Percentiles rank a stretch among this genome's conserved stretches.
phyloP scores from a whole-genome alignment of 2,797 vertebrate species.

The Parauchenoglanis punctatus region DNA sequence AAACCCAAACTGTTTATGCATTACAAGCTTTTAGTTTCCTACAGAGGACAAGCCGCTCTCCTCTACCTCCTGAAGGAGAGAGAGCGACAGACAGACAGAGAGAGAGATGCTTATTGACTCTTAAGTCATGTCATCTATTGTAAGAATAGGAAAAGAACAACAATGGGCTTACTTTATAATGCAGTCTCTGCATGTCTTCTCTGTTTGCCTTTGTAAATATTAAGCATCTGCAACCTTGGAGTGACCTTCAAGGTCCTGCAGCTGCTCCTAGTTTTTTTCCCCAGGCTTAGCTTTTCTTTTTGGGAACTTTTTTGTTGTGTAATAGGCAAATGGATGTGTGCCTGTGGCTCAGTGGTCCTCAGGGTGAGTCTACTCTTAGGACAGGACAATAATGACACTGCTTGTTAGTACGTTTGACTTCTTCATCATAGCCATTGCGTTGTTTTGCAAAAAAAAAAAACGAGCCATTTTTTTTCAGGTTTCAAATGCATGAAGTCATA shows the following conservation, averaged over 20 bases:
- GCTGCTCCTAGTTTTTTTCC: neutral
- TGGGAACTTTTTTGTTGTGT: neutral
- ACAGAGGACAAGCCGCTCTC: constrained; percentile 18
- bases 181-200: neutral
- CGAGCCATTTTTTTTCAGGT: neutral
- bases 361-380: neutral
- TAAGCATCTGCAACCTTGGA: constrained; percentile 24
- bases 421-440: neutral
- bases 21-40: constrained; percentile 48
- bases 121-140: neutral
- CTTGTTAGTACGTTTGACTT: neutral
- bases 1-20: constrained; percentile 36
- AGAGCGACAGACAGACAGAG: constrained; percentile 12
- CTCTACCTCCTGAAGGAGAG: neutral
- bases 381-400: neutral
- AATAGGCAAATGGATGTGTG: neutral
- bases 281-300: neutral
- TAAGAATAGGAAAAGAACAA: neutral
- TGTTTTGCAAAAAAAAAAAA: neutral
- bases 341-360: constrained; percentile 8
- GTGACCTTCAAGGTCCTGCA: neutral
- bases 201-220: constrained; percentile 3
- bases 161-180: neutral
- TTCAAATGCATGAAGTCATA: neutral
- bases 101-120: constrained; percentile 23